Evolutionary conservation across 2,113 vertebrate genomes (phyloP).

Genomic region (Ophiodon elongatus): DNA sequence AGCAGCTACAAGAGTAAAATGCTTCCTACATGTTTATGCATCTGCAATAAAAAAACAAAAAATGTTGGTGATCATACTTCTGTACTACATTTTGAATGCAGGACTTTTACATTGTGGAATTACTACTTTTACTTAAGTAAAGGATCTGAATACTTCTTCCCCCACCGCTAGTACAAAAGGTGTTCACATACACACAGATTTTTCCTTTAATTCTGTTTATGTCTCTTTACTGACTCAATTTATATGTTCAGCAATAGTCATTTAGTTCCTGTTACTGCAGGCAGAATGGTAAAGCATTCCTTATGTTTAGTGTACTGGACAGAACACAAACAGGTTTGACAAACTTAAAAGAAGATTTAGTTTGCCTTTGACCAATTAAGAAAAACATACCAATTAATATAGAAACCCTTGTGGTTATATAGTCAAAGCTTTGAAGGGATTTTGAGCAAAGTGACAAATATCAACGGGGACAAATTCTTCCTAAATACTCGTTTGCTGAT

Average conservation of each 20-base stretch:
- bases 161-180: not conserved
- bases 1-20: not conserved
- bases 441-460: constrained; percentile 58
- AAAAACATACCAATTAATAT: constrained; percentile 44
- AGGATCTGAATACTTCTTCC: not conserved
- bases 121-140: not conserved
- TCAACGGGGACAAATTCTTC: constrained; percentile 59
- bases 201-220: not conserved
- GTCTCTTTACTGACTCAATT: not conserved
- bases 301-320: constrained; percentile 21
- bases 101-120: not conserved
- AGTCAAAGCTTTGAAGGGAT: constrained; percentile 69
- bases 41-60: too few species aligned
- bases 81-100: not conserved
- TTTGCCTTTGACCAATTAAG: constrained; percentile 44
- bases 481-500: constrained; percentile 61
- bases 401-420: constrained; percentile 52
- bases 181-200: not conserved
- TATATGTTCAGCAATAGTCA: not conserved
- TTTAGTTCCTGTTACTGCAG: not conserved
- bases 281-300: not conserved
- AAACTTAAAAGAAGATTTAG: constrained; percentile 29
- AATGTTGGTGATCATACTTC: not conserved
- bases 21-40: not conserved
- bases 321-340: constrained; percentile 20